phyloP scores from a whole-genome alignment of 2,113 vertebrate genomes.

The Acanthochromis polyacanthus region DNA sequence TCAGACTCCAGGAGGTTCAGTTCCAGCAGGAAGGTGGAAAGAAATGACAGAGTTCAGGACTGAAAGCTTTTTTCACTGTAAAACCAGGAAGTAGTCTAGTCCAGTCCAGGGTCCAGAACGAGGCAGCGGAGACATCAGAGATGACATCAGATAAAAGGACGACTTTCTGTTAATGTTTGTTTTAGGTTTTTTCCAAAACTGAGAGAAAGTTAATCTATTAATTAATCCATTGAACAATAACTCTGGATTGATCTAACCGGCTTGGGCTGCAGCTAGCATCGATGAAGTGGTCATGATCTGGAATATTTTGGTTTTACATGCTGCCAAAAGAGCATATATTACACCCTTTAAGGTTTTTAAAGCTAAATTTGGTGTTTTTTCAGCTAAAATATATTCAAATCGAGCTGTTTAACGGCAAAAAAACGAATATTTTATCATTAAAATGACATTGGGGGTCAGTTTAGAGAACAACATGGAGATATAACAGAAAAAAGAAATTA shows the following conservation, averaged over 20 bases:
- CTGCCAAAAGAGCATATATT: background rate
- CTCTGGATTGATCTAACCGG: background rate
- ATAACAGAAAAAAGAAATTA: too few species aligned
- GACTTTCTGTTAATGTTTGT: background rate
- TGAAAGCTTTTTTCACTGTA: constrained; percentile 11
- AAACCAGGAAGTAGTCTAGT: constrained; percentile 25
- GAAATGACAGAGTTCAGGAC: background rate
- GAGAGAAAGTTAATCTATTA: background rate
- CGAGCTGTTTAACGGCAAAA: background rate
- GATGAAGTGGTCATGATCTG: background rate
- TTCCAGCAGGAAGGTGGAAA: constrained; percentile 6
- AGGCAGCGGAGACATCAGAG: constrained; percentile 4
- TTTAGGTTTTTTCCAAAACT: too few species aligned
- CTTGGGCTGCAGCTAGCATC: background rate
- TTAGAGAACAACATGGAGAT: too few species aligned
- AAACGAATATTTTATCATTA: too few species aligned
- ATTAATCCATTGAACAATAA: background rate
- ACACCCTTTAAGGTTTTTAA: background rate
- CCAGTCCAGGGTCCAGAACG: constrained; percentile 4
- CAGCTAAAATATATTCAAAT: background rate
- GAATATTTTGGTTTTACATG: background rate
- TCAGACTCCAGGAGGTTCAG: constrained; percentile 20
- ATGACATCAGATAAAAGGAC: background rate
- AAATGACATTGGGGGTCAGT: too few species aligned
- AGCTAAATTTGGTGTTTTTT: background rate